A percentile compares a stretch with the other conserved stretches of the same genome.
phyloP scores from a whole-genome alignment of 2,888 invertebrate species.

The Brenthis ino region DNA sequence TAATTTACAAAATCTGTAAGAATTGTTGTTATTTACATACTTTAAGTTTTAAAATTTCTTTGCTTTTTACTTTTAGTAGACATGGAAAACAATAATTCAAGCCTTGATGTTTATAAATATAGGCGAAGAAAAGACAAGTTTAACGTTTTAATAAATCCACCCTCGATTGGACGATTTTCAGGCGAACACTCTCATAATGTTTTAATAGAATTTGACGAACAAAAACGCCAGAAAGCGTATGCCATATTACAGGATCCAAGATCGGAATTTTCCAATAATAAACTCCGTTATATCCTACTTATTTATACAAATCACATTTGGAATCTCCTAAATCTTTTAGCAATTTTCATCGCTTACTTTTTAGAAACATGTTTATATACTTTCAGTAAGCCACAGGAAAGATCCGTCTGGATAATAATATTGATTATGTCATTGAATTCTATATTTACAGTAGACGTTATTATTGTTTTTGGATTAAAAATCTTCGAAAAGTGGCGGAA shows the following conservation, averaged over 20 bases:
- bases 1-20: too few relatives aligned
- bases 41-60: too few relatives aligned
- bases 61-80: slow-evolving; percentile 37
- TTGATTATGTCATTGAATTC: slow-evolving; percentile 60
- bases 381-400: slow-evolving; percentile 52
- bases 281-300: slow-evolving; percentile 60
- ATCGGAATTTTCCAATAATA: slow-evolving; percentile 63
- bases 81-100: slow-evolving; percentile 42
- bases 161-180: slow-evolving; percentile 36
- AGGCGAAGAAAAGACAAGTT: slow-evolving; percentile 52
- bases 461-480: slow-evolving; percentile 65
- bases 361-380: slow-evolving; percentile 70
- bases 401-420: slow-evolving; percentile 58
- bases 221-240: slow-evolving; percentile 60
- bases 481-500: slow-evolving; percentile 72
- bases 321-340: slow-evolving; percentile 64
- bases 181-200: slow-evolving; percentile 45
- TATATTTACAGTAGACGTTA: slow-evolving; percentile 64
- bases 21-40: too few relatives aligned
- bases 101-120: slow-evolving; percentile 62
- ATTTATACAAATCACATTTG: slow-evolving; percentile 68
- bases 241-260: slow-evolving; percentile 68
- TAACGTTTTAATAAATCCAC: slow-evolving; percentile 47
- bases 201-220: slow-evolving; percentile 51
- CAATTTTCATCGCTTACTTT: slow-evolving; percentile 63